A percentile compares a stretch with the other conserved stretches of the same genome.
Conservation (phyloP, 2,113 vertebrate genomes). For the Platysternon megacephalum region DNA sequence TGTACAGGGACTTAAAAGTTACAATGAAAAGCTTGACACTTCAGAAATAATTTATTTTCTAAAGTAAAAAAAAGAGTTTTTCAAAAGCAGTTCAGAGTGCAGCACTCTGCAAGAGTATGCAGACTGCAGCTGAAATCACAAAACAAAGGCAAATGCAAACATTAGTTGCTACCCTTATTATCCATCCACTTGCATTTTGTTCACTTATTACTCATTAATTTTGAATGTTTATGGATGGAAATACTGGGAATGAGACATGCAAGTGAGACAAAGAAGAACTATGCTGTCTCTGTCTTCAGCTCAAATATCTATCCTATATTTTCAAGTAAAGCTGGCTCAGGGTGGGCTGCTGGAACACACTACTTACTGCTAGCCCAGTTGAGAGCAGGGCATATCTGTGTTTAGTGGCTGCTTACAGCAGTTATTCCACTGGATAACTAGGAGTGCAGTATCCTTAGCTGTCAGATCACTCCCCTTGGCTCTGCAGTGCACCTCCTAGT, state of each 20-base stretch:
- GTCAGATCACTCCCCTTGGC: background rate
- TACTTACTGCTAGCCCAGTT: no score
- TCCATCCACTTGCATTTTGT: background rate
- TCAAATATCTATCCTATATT: no score
- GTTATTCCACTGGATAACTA: background rate
- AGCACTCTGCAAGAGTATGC: background rate
- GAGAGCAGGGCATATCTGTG: background rate
- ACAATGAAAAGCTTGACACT: background rate
- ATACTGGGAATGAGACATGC: no score
- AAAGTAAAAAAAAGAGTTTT: background rate
- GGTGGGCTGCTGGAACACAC: background rate
- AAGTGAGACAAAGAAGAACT: background rate
- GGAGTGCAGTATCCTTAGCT: background rate
- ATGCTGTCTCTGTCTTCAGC: no score
- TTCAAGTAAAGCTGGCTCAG: no score
- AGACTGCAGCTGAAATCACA: slow-evolving; percentile 9
- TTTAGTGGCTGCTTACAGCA: background rate
- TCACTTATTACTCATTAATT: background rate
- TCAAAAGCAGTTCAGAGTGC: background rate
- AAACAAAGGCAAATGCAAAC: background rate
- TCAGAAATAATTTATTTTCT: slow-evolving; percentile 30
- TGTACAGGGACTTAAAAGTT: background rate
- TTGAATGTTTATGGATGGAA: background rate
- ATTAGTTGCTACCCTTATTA: background rate
- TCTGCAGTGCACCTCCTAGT: background rate